phyloP scores from a whole-genome alignment of 2,113 vertebrate genomes.

The Marmota flaviventris region DNA sequence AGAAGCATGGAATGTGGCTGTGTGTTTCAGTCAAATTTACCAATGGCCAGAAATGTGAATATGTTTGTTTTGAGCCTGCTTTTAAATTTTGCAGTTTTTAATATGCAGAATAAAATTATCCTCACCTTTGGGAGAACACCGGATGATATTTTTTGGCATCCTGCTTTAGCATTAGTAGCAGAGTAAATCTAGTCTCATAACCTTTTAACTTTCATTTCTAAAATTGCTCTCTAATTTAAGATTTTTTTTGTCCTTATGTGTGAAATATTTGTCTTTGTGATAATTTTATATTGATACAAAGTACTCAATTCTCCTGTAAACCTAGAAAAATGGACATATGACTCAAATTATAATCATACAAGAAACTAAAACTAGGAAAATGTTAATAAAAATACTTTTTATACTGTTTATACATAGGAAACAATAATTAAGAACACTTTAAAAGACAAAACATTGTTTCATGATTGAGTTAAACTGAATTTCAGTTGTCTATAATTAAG shows the following conservation, averaged over 20 bases:
- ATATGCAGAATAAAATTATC: not conserved
- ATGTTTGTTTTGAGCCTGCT: not conserved
- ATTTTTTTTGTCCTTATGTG: not conserved
- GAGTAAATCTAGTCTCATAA: not conserved
- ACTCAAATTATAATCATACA: slow-evolving; percentile 6
- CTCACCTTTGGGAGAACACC: not conserved
- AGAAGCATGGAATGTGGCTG: not conserved
- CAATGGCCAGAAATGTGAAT: not conserved
- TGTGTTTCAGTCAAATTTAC: not conserved
- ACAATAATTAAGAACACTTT: not conserved
- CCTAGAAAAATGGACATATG: slow-evolving; percentile 20
- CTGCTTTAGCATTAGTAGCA: not conserved
- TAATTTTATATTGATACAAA: slow-evolving; percentile 50
- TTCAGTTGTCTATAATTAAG: not conserved
- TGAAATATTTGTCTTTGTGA: slow-evolving; percentile 22
- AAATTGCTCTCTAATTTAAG: not conserved
- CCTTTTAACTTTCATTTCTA: slow-evolving; percentile 34
- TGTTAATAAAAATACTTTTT: not conserved
- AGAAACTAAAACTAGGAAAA: slow-evolving; percentile 1
- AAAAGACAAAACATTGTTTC: not conserved
- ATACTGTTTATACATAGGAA: not conserved
- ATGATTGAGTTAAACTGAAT: slow-evolving; percentile 16
- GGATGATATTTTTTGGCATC: not conserved
- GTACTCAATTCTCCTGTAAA: not conserved
- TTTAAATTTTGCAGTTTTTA: not conserved